Conservation (phyloP, 2,797 vertebrate species). For the Chrysocyon brachyurus region DNA sequence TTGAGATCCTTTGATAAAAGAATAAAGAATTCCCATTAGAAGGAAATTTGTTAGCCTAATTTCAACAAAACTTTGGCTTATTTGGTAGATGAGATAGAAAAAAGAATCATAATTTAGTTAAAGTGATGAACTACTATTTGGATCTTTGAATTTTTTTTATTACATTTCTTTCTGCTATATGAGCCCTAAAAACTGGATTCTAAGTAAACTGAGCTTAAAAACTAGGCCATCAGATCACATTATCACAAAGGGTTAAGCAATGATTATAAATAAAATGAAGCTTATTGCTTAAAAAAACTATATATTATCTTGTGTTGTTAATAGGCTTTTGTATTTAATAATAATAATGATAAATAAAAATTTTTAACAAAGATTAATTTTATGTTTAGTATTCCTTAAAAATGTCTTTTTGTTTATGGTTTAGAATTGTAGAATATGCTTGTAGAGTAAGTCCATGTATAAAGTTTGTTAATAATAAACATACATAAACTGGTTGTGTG, state of each 20-base stretch:
- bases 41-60: constrained; percentile 4
- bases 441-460: background rate
- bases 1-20: background rate
- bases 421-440: background rate
- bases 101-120: background rate
- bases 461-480: constrained; percentile 6
- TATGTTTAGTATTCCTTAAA: background rate
- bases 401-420: background rate
- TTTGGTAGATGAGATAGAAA: background rate
- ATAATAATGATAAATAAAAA: background rate
- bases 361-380: background rate
- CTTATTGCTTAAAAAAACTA: background rate
- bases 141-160: background rate
- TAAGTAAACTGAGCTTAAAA: constrained; percentile 37
- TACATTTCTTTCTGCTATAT: background rate
- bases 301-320: background rate
- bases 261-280: constrained; percentile 22
- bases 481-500: background rate
- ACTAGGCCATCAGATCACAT: background rate
- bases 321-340: background rate
- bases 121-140: background rate
- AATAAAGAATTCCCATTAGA: constrained; percentile 18
- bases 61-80: background rate
- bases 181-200: background rate
- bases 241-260: background rate